These are phyloP conservation scores for Ectobius pallidus DNA, from an alignment of 2,888 invertebrate species.

Conservation along the genomic window DNA sequence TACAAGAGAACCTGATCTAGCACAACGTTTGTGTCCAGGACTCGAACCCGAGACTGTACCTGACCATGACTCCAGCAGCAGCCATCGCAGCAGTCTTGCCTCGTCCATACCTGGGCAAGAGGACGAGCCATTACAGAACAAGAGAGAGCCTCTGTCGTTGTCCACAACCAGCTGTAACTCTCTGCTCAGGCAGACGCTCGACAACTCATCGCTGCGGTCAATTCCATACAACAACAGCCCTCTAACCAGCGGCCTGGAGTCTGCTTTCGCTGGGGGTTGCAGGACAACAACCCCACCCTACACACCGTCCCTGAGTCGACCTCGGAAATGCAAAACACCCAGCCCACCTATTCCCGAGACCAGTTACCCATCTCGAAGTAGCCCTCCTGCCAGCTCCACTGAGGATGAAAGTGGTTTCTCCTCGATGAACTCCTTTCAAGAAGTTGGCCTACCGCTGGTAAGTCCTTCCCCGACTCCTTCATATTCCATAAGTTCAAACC, in stretches of 20 bases:
- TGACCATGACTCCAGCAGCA: slow-evolving; percentile 14
- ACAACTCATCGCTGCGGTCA: slow-evolving; percentile 14
- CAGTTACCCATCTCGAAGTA: background rate
- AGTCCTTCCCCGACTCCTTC: slow-evolving; percentile 11
- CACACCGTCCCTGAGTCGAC: slow-evolving; percentile 20
- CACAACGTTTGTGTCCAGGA: slow-evolving; percentile 48
- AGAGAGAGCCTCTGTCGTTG: slow-evolving; percentile 7
- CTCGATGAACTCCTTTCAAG: slow-evolving; percentile 84
- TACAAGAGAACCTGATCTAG: slow-evolving; percentile 67
- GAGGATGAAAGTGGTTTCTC: slow-evolving; percentile 88
- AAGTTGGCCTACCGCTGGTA: slow-evolving; percentile 70
- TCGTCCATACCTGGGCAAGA: background rate
- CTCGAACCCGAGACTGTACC: background rate
- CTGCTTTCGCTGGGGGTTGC: slow-evolving; percentile 35
- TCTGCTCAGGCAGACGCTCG: slow-evolving; percentile 13
- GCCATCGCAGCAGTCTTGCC: slow-evolving; percentile 7
- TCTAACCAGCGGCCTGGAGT: slow-evolving; percentile 35
- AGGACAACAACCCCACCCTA: background rate
- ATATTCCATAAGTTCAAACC: background rate
- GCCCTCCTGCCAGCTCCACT: slow-evolving; percentile 49
- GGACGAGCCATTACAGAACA: background rate
- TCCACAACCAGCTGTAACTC: background rate
- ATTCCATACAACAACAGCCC: slow-evolving; percentile 25
- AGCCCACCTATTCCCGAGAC: background rate
- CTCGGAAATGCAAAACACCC: slow-evolving; percentile 8